Evolutionary conservation across 2,113 vertebrate species (phyloP).

Genomic region (Hipposideros armiger): DNA sequence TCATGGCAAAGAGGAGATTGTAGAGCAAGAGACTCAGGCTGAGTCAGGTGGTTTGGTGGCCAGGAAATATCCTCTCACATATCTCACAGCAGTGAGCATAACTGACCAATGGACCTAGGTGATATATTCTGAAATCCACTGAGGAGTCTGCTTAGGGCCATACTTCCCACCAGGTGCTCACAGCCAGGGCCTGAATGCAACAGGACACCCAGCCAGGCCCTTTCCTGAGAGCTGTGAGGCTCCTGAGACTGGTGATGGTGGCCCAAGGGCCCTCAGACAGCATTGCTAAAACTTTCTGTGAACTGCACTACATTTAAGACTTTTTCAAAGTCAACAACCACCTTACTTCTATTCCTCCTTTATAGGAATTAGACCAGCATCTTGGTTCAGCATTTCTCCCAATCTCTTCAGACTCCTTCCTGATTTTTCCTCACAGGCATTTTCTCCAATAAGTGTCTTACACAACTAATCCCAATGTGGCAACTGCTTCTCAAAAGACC

Average conservation of each 20-base stretch:
- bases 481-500: neutral
- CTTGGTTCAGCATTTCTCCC: neutral
- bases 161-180: neutral
- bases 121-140: neutral
- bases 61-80: neutral
- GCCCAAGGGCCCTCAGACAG: neutral
- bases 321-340: neutral
- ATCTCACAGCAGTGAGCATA: neutral
- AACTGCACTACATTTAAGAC: neutral
- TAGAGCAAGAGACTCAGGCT: neutral
- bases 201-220: neutral
- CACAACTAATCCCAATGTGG: neutral
- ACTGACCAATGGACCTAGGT: neutral
- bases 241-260: neutral
- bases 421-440: neutral
- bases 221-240: neutral
- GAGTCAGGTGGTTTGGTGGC: neutral
- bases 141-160: neutral
- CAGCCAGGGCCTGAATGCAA: neutral
- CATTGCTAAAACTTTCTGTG: neutral
- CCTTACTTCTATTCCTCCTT: neutral
- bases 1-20: neutral
- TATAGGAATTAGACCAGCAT: neutral
- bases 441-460: neutral
- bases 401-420: neutral